Percentiles rank a stretch among this genome's conserved stretches.
phyloP scores from a whole-genome alignment of 2,113 vertebrate genomes.

The Globicephala melas region DNA sequence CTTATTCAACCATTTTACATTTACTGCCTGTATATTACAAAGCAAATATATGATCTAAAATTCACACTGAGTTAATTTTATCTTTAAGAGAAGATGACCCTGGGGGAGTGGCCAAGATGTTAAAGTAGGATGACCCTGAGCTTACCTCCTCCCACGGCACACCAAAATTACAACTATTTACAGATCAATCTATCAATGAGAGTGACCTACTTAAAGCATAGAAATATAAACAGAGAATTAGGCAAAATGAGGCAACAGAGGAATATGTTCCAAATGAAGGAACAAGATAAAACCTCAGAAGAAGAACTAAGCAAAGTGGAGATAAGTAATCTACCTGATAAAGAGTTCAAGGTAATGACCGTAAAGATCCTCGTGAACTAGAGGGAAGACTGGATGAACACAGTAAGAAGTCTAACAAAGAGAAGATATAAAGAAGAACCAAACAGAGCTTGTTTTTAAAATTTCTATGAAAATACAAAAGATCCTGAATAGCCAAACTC shows the following conservation, averaged over 20 bases:
- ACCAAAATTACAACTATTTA: neutral
- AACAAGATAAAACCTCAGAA: neutral
- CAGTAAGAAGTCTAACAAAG: too few species aligned
- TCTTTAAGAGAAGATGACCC: neutral
- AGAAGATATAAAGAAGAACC: too few species aligned
- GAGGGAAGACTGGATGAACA: too few species aligned
- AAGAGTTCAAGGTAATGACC: too few species aligned
- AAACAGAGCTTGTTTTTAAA: too few species aligned
- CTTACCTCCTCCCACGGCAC: neutral
- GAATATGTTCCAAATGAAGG: neutral
- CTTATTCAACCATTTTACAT: neutral
- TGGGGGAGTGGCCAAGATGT: neutral
- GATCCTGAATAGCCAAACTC: too few species aligned
- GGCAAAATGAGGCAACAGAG: neutral
- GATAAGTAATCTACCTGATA: too few species aligned
- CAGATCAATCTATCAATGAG: neutral
- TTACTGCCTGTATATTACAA: neutral
- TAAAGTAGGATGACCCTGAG: neutral
- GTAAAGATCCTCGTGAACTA: too few species aligned
- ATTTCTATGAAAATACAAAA: too few species aligned
- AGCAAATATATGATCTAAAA: neutral
- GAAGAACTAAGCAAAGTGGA: too few species aligned
- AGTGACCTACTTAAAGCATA: neutral
- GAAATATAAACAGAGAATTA: neutral
- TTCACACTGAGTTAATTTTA: neutral